phyloP scores from a whole-genome alignment of 1,140 invertebrate genomes.

The fruit fly (Drosophila melanogaster) region DNA sequence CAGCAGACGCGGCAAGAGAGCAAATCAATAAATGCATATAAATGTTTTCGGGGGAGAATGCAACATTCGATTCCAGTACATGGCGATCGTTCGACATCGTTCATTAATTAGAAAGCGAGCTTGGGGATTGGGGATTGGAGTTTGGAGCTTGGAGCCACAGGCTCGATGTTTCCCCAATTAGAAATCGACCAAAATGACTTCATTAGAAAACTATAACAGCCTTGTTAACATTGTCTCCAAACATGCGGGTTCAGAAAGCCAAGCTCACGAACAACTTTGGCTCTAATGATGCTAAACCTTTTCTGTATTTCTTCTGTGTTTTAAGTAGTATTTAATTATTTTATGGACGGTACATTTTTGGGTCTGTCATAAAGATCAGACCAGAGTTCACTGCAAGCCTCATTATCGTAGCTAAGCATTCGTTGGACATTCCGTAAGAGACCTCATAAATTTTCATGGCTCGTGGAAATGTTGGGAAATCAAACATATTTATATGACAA shows the following conservation, averaged over 20 bases:
- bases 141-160: conserved; percentile 13
- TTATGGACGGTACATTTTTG: conserved; percentile 46
- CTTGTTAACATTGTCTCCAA: conserved; percentile 71
- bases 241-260: conserved; percentile 49
- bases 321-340: conserved; percentile 66
- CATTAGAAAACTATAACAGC: conserved; percentile 81
- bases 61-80: conserved; percentile 25
- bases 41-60: conserved; percentile 33
- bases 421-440: conserved; percentile 20
- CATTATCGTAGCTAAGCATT: conserved; percentile 36
- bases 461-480: conserved; percentile 37
- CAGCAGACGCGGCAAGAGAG: conserved; percentile 32
- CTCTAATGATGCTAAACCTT: conserved; percentile 47
- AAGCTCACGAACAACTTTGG: conserved; percentile 4
- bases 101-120: conserved; percentile 76
- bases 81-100: conserved; percentile 61
- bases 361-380: conserved; percentile 39
- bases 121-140: conserved; percentile 9
- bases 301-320: conserved; percentile 13
- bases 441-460: conserved; percentile 38
- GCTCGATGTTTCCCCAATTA: conserved; percentile 60
- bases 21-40: conserved; percentile 76
- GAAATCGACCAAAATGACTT: conserved; percentile 73
- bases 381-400: conserved; percentile 9
- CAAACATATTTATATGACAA: conserved; percentile 68